phyloP scores from a whole-genome alignment of 2,113 vertebrate species.

The Tricholaema leucomelas region DNA sequence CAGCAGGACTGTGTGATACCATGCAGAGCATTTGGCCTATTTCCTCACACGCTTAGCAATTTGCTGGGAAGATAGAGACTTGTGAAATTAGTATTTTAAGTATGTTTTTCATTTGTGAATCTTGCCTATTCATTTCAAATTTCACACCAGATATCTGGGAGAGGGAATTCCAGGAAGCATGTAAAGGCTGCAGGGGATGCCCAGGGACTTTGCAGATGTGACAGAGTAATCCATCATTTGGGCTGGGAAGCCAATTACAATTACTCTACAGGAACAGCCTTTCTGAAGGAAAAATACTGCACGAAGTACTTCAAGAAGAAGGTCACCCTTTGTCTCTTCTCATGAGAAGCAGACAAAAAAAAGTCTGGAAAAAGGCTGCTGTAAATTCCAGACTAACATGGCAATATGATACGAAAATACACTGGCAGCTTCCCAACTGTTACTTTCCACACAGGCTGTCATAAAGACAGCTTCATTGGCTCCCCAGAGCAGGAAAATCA shows the following conservation, averaged over 20 bases:
- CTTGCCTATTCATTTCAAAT: neutral
- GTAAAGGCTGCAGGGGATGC: neutral
- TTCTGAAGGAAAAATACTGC: neutral
- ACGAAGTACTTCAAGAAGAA: neutral
- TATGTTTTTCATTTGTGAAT: neutral
- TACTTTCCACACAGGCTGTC: neutral
- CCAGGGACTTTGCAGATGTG: neutral
- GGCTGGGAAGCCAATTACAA: neutral
- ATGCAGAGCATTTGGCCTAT: neutral
- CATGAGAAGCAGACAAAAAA: neutral
- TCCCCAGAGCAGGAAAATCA: slow-evolving; percentile 23
- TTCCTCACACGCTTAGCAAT: neutral
- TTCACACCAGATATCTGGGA: neutral
- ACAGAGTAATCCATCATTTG: neutral
- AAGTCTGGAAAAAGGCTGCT: neutral
- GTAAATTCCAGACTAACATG: neutral
- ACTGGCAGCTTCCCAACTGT: neutral
- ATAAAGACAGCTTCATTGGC: neutral
- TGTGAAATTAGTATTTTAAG: neutral
- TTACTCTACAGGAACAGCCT: neutral
- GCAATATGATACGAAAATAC: neutral
- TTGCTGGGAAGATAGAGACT: neutral
- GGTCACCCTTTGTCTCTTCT: neutral
- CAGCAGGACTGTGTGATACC: neutral
- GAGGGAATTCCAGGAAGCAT: neutral